Percentiles rank a stretch among this genome's conserved stretches.
These are phyloP conservation scores for Hiodon alosoides DNA, from an alignment of 2,113 vertebrate genomes.

Conservation along the genomic window DNA sequence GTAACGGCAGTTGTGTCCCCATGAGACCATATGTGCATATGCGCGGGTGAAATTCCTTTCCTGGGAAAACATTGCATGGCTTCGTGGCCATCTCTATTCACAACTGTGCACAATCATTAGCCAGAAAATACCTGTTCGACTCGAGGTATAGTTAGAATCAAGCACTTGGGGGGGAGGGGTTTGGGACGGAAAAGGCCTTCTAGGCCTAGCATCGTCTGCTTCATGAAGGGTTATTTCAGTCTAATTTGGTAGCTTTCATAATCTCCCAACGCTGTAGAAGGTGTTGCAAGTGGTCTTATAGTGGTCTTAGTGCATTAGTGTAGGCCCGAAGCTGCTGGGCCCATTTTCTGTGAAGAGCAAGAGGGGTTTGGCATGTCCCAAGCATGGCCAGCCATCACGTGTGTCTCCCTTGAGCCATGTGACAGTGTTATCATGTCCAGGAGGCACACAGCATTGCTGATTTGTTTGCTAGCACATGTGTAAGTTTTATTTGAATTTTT, in stretches of 20 bases:
- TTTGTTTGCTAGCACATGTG: slow-evolving; percentile 69
- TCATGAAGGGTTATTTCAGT: slow-evolving; percentile 51
- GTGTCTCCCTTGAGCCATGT: slow-evolving; percentile 52
- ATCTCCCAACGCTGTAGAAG: slow-evolving; percentile 65
- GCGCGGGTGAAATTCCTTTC: not conserved
- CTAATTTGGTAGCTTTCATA: slow-evolving; percentile 69
- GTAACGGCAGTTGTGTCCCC: slow-evolving; percentile 47
- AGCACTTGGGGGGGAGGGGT: not conserved
- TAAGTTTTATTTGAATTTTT: slow-evolving; percentile 63
- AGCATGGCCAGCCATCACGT: slow-evolving; percentile 51
- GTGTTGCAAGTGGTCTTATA: slow-evolving; percentile 68
- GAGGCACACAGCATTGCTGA: slow-evolving; percentile 62
- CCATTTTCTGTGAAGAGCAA: slow-evolving; percentile 62
- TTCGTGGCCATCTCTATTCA: not conserved
- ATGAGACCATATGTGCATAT: slow-evolving; percentile 5
- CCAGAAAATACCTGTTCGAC: too few relatives aligned
- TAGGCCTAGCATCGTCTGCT: slow-evolving; percentile 23
- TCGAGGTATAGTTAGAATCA: too few relatives aligned
- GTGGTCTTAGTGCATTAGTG: slow-evolving; percentile 71
- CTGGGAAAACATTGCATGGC: not conserved
- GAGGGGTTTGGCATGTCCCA: slow-evolving; percentile 50
- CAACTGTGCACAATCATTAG: not conserved
- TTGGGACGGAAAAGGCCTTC: not conserved
- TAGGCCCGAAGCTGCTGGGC: slow-evolving; percentile 60
- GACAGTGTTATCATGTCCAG: slow-evolving; percentile 58